These are phyloP conservation scores for Andricus grossulariae DNA, from an alignment of 1,140 invertebrate species.

Conservation along the genomic window DNA sequence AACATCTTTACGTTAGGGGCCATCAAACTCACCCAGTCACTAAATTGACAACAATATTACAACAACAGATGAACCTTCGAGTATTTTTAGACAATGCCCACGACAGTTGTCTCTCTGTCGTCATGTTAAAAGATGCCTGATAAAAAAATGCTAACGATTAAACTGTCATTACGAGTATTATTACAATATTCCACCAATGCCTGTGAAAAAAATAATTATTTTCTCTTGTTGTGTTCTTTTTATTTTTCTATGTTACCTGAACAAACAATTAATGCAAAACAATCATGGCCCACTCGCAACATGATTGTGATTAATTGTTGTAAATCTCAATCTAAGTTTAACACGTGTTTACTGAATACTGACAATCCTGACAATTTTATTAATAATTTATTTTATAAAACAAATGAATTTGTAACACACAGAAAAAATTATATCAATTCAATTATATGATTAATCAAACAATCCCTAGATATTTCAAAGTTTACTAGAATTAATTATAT, in stretches of 20 bases:
- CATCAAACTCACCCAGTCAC: constrained; percentile 62
- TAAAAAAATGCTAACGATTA: constrained; percentile 61
- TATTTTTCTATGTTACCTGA: constrained; percentile 60
- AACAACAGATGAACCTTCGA: constrained; percentile 52
- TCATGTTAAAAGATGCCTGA: constrained; percentile 62
- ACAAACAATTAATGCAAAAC: constrained; percentile 51
- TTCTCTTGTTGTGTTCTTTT: constrained; percentile 37
- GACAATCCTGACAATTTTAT: too few relatives aligned
- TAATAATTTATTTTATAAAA: too few relatives aligned
- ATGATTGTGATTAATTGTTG: constrained; percentile 33
- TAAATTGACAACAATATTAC: constrained; percentile 67
- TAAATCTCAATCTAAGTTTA: too few relatives aligned
- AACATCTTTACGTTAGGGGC: not conserved
- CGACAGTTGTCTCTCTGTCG: not conserved
- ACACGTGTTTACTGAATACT: too few relatives aligned
- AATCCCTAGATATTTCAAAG: too few relatives aligned
- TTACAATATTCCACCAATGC: constrained; percentile 63
- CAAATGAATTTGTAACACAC: too few relatives aligned
- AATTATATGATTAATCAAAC: too few relatives aligned
- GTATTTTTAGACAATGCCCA: constrained; percentile 55
- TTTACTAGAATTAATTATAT: too few relatives aligned
- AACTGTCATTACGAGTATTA: constrained; percentile 56
- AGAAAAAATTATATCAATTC: too few relatives aligned
- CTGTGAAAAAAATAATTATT: constrained; percentile 41
- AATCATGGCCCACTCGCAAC: constrained; percentile 55